Evolutionary conservation across 2,888 invertebrate genomes (phyloP), one percentile per base, ranked within the genome.

Genomic region (Nemotelus nigrinus): DNA sequence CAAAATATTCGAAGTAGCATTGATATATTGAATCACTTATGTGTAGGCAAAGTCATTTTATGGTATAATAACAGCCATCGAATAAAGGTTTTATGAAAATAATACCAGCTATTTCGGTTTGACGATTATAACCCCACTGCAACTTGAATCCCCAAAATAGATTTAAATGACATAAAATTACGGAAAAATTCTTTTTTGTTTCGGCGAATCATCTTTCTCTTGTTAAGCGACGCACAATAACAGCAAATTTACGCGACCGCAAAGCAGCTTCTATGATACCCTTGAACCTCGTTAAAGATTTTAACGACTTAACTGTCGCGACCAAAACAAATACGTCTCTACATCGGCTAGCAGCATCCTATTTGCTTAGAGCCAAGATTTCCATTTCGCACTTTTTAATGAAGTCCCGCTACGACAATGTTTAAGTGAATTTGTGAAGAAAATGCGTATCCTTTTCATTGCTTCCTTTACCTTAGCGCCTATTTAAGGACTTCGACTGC

Each of bases 121-220:
- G 25, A 25, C 25, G 25, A 25, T 25, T 25, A 25, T 25, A 25
- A 25, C 25, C 25, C 25, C 25, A 25, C 25, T 25, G 25, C 60
- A 58, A 58, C 8, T 25, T 41, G 10, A 7, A 48, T 63, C 60
- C 74, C 39, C 74, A 47, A 80, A 81, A 81, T 79, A 77, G 80
- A 78, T 79, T 80, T 80, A 80, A 81, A 79, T 80, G 80, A 80
- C 80, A 80, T 79, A 80, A 80, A 81, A 81, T 81, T 80, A 80
- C 81, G 80, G 72, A 65, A 79, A 71, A 81, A 81, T 81, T 81
- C 80, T 80, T 80, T 81, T 79, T 79, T 79, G 68, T 77, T 55
- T 39, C 74, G 8, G 74, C 5, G 41, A 57, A 57, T 45, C 57
- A 25, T 53, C 48, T 68, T 48, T n/a, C 6, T 43, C 43, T 43